Evolutionary conservation across 2,797 vertebrate genomes (phyloP).

Genomic region (Gambelia wislizenii): DNA sequence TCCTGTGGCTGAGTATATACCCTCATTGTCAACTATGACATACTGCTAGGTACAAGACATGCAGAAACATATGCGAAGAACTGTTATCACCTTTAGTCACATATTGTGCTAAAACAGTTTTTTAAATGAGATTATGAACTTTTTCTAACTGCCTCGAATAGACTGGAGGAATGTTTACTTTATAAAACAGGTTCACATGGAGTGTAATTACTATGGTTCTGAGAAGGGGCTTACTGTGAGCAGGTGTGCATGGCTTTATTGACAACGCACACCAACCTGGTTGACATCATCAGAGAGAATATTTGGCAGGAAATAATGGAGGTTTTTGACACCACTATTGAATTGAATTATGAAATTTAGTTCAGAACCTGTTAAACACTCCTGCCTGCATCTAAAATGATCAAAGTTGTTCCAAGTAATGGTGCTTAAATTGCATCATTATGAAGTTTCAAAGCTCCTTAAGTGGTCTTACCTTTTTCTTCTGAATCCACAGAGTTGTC

Average conservation of each 20-base stretch:
- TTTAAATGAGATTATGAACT: conserved; percentile 34
- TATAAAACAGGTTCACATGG: conserved; percentile 53
- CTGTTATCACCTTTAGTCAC: not conserved
- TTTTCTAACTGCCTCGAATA: conserved; percentile 16
- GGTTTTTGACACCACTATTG: not conserved
- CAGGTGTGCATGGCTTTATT: conserved; percentile 13
- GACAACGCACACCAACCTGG: not conserved
- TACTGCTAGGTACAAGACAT: not conserved
- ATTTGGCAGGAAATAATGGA: conserved; percentile 18
- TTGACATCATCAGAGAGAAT: not conserved
- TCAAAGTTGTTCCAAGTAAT: not conserved
- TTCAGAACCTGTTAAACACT: not conserved
- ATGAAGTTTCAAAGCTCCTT: not conserved
- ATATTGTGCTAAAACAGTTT: not conserved
- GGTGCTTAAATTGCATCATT: not conserved
- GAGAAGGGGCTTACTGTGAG: conserved; percentile 20
- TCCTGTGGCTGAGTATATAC: not conserved
- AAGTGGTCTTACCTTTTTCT: not conserved
- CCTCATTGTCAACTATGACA: not conserved
- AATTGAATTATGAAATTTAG: not conserved
- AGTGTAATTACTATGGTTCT: conserved; percentile 49
- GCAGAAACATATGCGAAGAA: not conserved
- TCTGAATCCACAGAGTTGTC: not conserved
- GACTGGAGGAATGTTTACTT: conserved; percentile 61
- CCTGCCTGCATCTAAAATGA: not conserved